These are phyloP conservation scores for Apis cerana DNA, from an alignment of 1,140 invertebrate species.

Conservation along the genomic window DNA sequence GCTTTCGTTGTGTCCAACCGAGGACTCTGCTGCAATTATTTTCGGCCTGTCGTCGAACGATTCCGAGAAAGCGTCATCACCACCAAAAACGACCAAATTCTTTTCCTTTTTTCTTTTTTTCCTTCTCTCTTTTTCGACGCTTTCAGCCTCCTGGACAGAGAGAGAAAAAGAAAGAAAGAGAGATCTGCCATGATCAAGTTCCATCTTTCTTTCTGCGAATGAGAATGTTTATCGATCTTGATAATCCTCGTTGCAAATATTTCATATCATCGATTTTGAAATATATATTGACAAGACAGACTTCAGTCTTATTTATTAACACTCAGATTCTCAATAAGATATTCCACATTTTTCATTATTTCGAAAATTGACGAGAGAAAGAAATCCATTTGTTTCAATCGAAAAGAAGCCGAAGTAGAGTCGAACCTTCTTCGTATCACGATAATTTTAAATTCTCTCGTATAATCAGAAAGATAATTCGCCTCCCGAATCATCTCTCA, in stretches of 20 bases:
- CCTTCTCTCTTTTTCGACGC: background rate
- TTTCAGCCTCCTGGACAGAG: background rate
- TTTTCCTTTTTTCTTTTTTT: background rate
- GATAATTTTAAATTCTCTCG: conserved; percentile 77
- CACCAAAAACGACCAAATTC: conserved; percentile 24
- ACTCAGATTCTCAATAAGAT: too few species aligned
- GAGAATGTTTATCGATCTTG: too few species aligned
- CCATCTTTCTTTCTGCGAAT: too few species aligned
- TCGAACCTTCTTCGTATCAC: conserved; percentile 55
- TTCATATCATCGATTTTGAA: too few species aligned
- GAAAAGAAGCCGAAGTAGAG: background rate
- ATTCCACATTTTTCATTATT: too few species aligned
- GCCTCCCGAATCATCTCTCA: conserved; percentile 63
- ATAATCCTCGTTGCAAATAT: too few species aligned
- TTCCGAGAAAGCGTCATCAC: conserved; percentile 28
- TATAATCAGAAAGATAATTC: conserved; percentile 76
- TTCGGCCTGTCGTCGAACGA: conserved; percentile 26
- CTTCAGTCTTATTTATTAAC: too few species aligned
- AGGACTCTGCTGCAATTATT: conserved; percentile 52
- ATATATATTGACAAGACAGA: too few species aligned
- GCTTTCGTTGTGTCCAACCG: conserved; percentile 45
- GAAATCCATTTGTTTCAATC: too few species aligned
- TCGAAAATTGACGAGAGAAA: too few species aligned
- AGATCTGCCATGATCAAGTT: too few species aligned
- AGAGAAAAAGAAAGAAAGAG: too few species aligned